A percentile compares a stretch with the other conserved stretches of the same genome.
Evolutionary conservation across 1,140 invertebrate genomes (phyloP).

Genomic region (Drosophila tristis): DNA sequence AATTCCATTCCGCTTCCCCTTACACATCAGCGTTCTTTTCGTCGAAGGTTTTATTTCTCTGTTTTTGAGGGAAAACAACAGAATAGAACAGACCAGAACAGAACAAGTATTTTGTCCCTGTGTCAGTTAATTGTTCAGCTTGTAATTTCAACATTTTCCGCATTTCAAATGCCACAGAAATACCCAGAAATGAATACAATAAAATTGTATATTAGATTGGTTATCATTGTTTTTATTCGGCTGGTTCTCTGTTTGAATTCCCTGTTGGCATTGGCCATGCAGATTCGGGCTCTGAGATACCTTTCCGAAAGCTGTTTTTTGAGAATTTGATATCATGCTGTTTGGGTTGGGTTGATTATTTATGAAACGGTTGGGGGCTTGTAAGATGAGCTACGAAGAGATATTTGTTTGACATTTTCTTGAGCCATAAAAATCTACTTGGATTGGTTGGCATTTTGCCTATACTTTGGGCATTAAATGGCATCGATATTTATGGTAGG

Average conservation of each 20-base stretch:
- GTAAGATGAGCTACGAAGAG: no score
- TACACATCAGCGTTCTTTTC: constrained; percentile 25
- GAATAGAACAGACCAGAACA: constrained; percentile 37
- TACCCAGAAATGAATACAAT: constrained; percentile 26
- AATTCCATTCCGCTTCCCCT: constrained; percentile 22
- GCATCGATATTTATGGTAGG: background rate
- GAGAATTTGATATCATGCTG: constrained; percentile 11
- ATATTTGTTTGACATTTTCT: no score
- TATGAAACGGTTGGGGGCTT: background rate
- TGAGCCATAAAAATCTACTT: no score
- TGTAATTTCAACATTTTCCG: constrained; percentile 58
- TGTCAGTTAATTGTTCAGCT: constrained; percentile 68
- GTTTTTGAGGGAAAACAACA: constrained; percentile 5
- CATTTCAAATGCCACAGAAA: constrained; percentile 30
- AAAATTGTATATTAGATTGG: constrained; percentile 24
- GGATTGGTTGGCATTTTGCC: no score
- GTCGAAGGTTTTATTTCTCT: constrained; percentile 42
- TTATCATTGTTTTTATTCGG: constrained; percentile 3
- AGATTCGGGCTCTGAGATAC: constrained; percentile 13
- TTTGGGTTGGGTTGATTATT: constrained; percentile 4
- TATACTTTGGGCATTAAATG: background rate
- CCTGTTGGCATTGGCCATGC: constrained; percentile 27
- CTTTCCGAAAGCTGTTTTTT: constrained; percentile 21
- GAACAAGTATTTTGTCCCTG: constrained; percentile 35
- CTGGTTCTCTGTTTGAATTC: constrained; percentile 22